Conservation (phyloP, 2,113 vertebrate genomes). For the Todiramphus saurophagus region DNA sequence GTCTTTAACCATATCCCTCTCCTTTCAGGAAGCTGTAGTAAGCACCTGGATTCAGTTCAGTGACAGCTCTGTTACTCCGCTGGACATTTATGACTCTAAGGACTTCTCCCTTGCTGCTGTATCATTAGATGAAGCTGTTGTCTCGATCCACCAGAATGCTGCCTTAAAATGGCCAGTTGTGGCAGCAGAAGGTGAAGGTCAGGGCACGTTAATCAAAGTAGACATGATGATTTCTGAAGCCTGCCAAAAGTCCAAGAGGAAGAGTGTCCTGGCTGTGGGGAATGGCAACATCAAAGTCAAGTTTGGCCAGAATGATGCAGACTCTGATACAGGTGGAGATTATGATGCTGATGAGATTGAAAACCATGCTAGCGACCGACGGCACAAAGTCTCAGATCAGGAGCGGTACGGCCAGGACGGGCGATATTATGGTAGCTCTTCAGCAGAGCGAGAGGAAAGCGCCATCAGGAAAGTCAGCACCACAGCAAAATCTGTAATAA, state of each 20-base stretch:
- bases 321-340: constrained; percentile 52
- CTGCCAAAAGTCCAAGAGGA: constrained; percentile 94
- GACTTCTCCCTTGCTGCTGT: constrained; percentile 86
- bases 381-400: constrained; percentile 76
- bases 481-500: constrained; percentile 79
- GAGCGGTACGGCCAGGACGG: constrained; percentile 79
- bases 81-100: constrained; percentile 89
- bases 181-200: constrained; percentile 87
- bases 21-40: constrained; percentile 88
- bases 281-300: constrained; percentile 84
- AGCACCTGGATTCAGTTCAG: constrained; percentile 97
- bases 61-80: constrained; percentile 87
- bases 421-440: constrained; percentile 76
- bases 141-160: constrained; percentile 77
- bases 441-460: constrained; percentile 82
- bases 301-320: constrained; percentile 82
- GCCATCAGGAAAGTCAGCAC: constrained; percentile 72
- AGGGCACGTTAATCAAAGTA: constrained; percentile 87
- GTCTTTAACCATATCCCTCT: constrained; percentile 27
- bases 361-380: constrained; percentile 82
- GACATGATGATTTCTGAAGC: constrained; percentile 90
- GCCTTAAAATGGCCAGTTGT: constrained; percentile 82
- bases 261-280: constrained; percentile 87
- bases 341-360: constrained; percentile 80
- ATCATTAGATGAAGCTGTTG: constrained; percentile 85